Conservation (phyloP, 2,797 vertebrate genomes). For the Sternotherus odoratus region DNA sequence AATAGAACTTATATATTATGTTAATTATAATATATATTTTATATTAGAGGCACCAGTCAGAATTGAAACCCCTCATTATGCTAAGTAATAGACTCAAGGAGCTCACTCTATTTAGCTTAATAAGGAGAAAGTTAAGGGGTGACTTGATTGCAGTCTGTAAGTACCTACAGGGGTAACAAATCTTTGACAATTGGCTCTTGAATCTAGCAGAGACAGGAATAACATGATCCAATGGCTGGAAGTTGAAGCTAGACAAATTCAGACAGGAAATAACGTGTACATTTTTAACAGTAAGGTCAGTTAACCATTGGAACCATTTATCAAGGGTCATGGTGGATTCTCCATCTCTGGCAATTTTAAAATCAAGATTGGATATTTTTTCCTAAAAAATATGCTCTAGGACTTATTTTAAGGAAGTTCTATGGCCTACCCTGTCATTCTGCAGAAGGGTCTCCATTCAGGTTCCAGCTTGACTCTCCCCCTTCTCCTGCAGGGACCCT, state of each 20-base stretch:
- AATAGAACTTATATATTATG: neutral
- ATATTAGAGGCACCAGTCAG: constrained; percentile 2
- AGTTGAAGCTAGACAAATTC: neutral
- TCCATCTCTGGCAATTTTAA: neutral
- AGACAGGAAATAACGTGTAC: neutral
- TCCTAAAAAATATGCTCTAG: neutral
- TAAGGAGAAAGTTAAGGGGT: neutral
- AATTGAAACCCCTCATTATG: constrained; percentile 4
- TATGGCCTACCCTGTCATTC: neutral
- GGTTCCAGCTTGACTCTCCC: neutral
- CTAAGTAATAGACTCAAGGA: constrained; percentile 11
- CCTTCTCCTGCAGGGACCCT: neutral
- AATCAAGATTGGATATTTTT: neutral
- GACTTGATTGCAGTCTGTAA: neutral
- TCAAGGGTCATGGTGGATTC: neutral
- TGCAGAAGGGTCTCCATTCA: neutral
- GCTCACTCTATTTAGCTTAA: neutral
- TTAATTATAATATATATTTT: neutral
- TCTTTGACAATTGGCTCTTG: neutral
- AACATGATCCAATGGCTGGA: neutral
- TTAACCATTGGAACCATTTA: neutral
- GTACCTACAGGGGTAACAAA: neutral
- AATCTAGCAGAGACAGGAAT: neutral
- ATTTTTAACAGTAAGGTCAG: neutral
- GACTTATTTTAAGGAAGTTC: neutral